phyloP scores from a whole-genome alignment of 2,797 vertebrate genomes.

The Clarias pachynema region DNA sequence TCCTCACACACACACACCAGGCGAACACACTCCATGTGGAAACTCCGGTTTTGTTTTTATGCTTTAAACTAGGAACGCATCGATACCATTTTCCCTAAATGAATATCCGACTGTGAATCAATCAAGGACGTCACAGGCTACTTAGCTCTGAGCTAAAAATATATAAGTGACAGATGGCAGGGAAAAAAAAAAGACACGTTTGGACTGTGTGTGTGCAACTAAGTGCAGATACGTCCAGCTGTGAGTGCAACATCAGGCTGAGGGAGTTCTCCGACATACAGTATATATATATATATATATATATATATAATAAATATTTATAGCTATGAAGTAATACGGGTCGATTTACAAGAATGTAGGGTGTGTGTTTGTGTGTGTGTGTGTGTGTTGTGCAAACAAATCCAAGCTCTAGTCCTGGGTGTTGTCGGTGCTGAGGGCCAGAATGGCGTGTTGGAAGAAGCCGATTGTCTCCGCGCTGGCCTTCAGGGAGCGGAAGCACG shows the following conservation, averaged over 20 bases:
- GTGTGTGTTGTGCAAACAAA: not conserved
- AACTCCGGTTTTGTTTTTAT: no score
- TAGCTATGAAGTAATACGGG: no score
- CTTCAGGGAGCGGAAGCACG: not conserved
- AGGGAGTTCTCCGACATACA: no score
- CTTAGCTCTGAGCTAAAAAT: not conserved
- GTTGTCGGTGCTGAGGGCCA: not conserved
- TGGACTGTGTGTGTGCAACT: no score
- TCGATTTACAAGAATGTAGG: no score
- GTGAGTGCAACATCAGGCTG: no score
- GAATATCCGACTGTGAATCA: not conserved
- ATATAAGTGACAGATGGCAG: no score
- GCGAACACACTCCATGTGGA: not conserved
- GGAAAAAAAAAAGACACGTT: no score
- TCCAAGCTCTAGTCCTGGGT: not conserved
- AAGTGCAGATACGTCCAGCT: no score
- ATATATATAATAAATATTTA: no score
- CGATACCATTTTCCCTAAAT: not conserved
- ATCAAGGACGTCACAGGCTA: not conserved
- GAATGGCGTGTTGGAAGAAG: not conserved
- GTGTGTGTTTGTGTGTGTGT: not conserved
- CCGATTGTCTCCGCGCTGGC: not conserved
- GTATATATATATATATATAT: no score
- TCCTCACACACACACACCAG: slow-evolving; percentile 2
- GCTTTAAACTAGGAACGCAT: not conserved